These are phyloP conservation scores for Ellobium chinense DNA, from an alignment of 2,888 invertebrate genomes.

Conservation along the genomic window DNA sequence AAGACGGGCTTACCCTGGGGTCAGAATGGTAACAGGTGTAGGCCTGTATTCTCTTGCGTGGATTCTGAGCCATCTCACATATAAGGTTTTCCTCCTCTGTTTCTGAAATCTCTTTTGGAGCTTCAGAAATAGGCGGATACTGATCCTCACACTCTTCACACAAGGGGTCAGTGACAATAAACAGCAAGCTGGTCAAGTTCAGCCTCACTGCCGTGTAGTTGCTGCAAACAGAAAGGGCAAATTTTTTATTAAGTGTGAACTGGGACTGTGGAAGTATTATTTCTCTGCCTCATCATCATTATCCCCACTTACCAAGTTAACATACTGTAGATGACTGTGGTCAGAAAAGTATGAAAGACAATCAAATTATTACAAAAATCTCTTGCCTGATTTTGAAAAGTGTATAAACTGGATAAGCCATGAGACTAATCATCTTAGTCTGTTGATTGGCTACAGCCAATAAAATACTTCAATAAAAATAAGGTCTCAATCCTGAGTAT, in stretches of 20 bases:
- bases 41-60: constrained; percentile 42
- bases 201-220: constrained; percentile 55
- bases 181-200: constrained; percentile 61
- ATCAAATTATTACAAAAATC: too few species aligned
- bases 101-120: constrained; percentile 45
- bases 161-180: constrained; percentile 60
- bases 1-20: constrained; percentile 48
- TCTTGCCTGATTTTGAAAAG: too few species aligned
- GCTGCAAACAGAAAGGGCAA: constrained; percentile 42
- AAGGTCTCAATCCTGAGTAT: too few species aligned
- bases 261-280: too few species aligned
- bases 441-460: too few species aligned
- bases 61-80: constrained; percentile 47
- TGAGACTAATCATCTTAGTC: too few species aligned
- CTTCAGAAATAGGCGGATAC: constrained; percentile 55
- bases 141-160: constrained; percentile 53
- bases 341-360: too few species aligned
- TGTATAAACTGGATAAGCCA: too few species aligned
- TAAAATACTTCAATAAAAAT: too few species aligned
- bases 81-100: constrained; percentile 48
- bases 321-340: too few species aligned
- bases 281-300: too few species aligned
- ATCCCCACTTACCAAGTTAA: too few species aligned
- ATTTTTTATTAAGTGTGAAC: background rate
- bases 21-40: constrained; percentile 52